phyloP scores from a whole-genome alignment of 2,113 vertebrate genomes.

The Toxostoma redivivum region DNA sequence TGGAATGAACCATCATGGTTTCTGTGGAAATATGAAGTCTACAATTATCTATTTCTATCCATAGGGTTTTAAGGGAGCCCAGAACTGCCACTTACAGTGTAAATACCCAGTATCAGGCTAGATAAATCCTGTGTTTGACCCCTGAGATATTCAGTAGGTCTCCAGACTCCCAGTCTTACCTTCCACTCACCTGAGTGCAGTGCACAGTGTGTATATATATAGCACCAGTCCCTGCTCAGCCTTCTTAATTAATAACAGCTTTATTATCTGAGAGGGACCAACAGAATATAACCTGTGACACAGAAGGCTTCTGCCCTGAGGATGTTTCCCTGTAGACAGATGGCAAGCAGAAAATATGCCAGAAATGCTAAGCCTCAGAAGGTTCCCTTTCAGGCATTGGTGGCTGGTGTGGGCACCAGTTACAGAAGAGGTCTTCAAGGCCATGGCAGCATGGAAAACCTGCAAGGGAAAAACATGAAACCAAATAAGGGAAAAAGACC shows the following conservation, averaged over 20 bases:
- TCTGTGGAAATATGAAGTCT: background rate
- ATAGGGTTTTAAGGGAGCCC: background rate
- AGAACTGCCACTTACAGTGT: background rate
- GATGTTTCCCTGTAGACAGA: background rate
- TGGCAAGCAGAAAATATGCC: background rate
- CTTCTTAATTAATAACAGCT: conserved; percentile 15
- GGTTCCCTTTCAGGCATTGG: background rate
- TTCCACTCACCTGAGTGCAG: background rate
- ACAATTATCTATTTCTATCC: background rate
- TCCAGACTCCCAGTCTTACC: background rate
- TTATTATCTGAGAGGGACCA: background rate
- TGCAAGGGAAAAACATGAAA: background rate
- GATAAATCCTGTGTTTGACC: background rate
- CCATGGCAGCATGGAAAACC: background rate
- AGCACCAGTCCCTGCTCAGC: background rate
- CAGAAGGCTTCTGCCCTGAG: background rate
- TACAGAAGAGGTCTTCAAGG: background rate
- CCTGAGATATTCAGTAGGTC: background rate
- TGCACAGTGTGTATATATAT: background rate
- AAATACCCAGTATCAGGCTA: background rate
- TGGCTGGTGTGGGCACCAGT: background rate
- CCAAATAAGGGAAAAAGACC: background rate
- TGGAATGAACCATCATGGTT: background rate
- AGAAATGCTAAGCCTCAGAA: background rate
- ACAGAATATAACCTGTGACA: background rate